Evolutionary conservation across 2,113 vertebrate genomes (phyloP).

Genomic region (Hemibagrus wyckioides): DNA sequence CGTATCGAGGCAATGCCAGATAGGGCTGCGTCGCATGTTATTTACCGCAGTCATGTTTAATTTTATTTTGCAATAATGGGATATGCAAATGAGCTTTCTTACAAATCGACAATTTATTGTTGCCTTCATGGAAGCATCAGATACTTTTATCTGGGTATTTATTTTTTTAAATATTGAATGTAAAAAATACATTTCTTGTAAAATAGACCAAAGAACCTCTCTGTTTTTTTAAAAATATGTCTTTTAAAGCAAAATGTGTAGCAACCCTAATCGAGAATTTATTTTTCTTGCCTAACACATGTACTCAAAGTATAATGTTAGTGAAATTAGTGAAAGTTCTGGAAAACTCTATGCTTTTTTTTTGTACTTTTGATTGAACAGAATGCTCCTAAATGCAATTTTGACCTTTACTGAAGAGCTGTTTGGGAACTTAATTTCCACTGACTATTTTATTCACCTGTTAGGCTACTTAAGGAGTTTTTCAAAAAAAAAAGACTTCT

Average conservation of each 20-base stretch:
- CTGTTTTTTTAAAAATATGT: background rate
- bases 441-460: background rate
- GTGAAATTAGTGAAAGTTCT: constrained; percentile 32
- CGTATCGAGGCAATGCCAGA: constrained; percentile 13
- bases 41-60: background rate
- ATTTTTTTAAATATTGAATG: background rate
- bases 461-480: background rate
- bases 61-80: constrained; percentile 16
- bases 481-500: constrained; percentile 22
- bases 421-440: constrained; percentile 20
- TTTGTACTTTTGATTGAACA: background rate
- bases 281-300: constrained; percentile 6
- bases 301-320: background rate
- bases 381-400: constrained; percentile 9
- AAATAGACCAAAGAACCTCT: background rate
- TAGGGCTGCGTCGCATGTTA: background rate
- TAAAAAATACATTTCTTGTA: background rate
- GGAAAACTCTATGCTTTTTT: background rate
- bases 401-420: constrained; percentile 20
- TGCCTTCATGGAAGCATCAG: background rate
- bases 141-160: too few species aligned
- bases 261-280: background rate
- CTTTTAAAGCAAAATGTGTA: too few species aligned
- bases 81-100: background rate
- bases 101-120: background rate